Percentiles rank a stretch among this genome's conserved stretches.
Evolutionary conservation across 2,888 invertebrate species (phyloP).

Genomic region (Pristionchus arcanus): DNA sequence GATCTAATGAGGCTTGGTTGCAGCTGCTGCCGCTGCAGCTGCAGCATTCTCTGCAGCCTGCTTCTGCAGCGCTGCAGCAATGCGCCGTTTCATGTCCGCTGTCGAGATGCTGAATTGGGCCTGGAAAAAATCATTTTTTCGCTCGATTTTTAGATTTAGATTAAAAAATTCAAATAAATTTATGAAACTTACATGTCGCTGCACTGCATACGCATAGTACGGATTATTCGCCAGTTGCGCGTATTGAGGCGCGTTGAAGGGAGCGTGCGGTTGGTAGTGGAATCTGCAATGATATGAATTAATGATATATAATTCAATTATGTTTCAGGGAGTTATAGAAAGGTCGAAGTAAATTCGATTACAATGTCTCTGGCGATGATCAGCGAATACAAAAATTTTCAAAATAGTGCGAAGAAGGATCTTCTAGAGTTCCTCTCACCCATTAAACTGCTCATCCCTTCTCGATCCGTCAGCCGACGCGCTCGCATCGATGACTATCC

Average conservation of each 20-base stretch:
- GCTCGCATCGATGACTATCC: conserved; percentile 44
- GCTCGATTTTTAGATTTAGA: background rate
- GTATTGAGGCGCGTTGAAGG: background rate
- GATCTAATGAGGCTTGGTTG: background rate
- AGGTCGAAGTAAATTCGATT: background rate
- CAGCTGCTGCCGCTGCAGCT: background rate
- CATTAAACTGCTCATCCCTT: background rate
- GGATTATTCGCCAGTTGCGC: background rate
- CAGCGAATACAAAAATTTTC: background rate
- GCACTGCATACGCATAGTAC: conserved; percentile 23
- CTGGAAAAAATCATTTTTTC: background rate
- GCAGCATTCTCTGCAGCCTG: conserved; percentile 45
- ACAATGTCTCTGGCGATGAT: background rate
- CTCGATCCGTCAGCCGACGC: conserved; percentile 45
- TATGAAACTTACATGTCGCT: conserved; percentile 22
- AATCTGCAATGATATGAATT: background rate
- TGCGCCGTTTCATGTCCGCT: conserved; percentile 29
- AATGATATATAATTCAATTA: background rate
- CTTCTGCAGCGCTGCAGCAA: conserved; percentile 33
- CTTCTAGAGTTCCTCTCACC: too few species aligned
- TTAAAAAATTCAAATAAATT: background rate
- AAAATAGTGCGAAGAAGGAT: too few species aligned
- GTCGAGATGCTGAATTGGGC: conserved; percentile 53
- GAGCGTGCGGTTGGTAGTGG: conserved; percentile 34
- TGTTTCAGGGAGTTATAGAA: background rate